Evolutionary conservation across 2,888 invertebrate species (phyloP).

Genomic region (Euplexia lucipara): DNA sequence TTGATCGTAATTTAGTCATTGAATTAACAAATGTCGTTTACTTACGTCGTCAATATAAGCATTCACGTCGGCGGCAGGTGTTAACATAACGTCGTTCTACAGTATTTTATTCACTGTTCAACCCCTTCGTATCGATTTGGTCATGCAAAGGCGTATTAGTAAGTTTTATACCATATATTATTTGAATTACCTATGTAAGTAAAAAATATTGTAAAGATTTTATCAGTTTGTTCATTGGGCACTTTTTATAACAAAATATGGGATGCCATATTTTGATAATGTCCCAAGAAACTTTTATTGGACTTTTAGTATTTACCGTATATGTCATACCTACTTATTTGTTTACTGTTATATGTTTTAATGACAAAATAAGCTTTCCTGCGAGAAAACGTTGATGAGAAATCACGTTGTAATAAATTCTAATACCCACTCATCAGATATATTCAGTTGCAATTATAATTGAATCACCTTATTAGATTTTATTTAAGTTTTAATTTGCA

Average conservation of each 20-base stretch:
- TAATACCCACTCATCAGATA: background rate
- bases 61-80: conserved; percentile 54
- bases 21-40: conserved; percentile 54
- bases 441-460: conserved; percentile 33
- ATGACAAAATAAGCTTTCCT: conserved; percentile 5
- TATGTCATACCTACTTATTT: background rate
- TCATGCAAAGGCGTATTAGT: conserved; percentile 48
- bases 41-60: conserved; percentile 49
- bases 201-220: conserved; percentile 40
- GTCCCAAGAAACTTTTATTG: background rate
- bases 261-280: background rate
- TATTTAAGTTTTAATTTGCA: conserved; percentile 33
- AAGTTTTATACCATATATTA: conserved; percentile 23
- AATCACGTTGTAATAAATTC: background rate
- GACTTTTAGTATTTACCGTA: background rate
- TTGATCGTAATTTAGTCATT: conserved; percentile 51
- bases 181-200: conserved; percentile 40
- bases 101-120: conserved; percentile 47
- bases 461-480: conserved; percentile 31
- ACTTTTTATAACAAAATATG: conserved; percentile 6
- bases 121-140: conserved; percentile 46
- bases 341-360: background rate
- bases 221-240: conserved; percentile 22
- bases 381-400: background rate
- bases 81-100: conserved; percentile 25